phyloP scores from a whole-genome alignment of 2,113 vertebrate species.

The Dolichallabes microphthalmus region DNA sequence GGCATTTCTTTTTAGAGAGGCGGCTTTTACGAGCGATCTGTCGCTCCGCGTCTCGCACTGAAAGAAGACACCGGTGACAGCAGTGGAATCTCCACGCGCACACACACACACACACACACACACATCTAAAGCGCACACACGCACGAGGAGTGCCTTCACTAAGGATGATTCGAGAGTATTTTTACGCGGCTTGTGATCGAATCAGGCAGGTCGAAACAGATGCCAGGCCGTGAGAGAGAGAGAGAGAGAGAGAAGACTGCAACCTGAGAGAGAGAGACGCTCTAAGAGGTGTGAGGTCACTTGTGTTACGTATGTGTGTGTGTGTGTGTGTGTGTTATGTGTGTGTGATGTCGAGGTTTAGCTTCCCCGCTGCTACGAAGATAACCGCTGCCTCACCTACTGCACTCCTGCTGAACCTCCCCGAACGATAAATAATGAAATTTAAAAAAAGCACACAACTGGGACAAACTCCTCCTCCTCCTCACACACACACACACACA shows the following conservation, averaged over 20 bases:
- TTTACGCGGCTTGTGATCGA: conserved; percentile 16
- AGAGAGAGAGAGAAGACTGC: neutral
- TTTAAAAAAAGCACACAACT: conserved; percentile 57
- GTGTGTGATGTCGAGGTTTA: neutral
- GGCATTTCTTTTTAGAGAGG: conserved; percentile 12
- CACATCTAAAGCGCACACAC: neutral
- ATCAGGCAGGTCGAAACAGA: conserved; percentile 34
- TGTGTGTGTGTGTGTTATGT: conserved; percentile 22
- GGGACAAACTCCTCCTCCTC: neutral
- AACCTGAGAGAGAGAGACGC: conserved; percentile 17
- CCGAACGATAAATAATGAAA: conserved; percentile 71
- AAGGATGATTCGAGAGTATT: conserved; percentile 19
- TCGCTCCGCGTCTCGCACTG: conserved; percentile 52
- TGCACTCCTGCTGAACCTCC: conserved; percentile 71
- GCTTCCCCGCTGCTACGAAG: conserved; percentile 25
- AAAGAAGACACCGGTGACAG: conserved; percentile 71
- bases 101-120: conserved; percentile 22
- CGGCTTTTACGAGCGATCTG: conserved; percentile 47
- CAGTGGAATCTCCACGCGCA: conserved; percentile 62
- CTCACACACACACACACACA: conserved; percentile 13
- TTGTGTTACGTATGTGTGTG: conserved; percentile 4
- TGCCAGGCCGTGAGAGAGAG: neutral
- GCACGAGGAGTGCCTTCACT: conserved; percentile 7
- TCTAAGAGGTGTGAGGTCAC: conserved; percentile 35
- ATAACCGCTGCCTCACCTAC: conserved; percentile 68